Conservation (phyloP, 2,113 vertebrate genomes). For the Orientallactaga bullata region DNA sequence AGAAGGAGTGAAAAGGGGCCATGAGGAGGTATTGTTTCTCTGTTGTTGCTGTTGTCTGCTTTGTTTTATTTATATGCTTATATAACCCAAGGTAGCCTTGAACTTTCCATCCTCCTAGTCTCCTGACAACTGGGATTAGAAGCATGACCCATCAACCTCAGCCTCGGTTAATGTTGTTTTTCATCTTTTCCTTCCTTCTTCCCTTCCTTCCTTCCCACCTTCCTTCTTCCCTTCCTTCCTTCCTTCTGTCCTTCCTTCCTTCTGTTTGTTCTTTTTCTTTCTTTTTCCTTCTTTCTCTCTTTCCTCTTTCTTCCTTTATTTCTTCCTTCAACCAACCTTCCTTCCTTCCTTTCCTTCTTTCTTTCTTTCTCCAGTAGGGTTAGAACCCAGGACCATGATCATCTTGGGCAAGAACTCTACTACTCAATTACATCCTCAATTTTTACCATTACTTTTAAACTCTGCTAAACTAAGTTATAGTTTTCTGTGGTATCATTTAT, state of each 20-base stretch:
- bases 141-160: background rate
- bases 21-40: background rate
- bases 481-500: background rate
- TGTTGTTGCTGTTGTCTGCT: background rate
- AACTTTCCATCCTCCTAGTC: background rate
- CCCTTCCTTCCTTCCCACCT: too few relatives aligned
- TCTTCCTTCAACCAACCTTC: fast-evolving
- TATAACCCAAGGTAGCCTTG: background rate
- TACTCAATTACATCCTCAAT: background rate
- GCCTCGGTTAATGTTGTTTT: background rate
- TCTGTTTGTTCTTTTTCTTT: background rate
- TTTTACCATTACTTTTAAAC: background rate
- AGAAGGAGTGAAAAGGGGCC: background rate
- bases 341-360: too few relatives aligned
- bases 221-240: too few relatives aligned
- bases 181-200: background rate
- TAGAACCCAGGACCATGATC: background rate
- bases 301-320: too few relatives aligned
- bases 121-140: background rate
- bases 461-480: background rate
- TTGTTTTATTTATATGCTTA: background rate
- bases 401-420: background rate
- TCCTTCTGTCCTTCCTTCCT: too few relatives aligned
- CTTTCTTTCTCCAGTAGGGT: background rate
- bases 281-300: fast-evolving